Evolutionary conservation across 1,140 invertebrate genomes (phyloP).

Genomic region (Lepidotrigona ventralis): DNA sequence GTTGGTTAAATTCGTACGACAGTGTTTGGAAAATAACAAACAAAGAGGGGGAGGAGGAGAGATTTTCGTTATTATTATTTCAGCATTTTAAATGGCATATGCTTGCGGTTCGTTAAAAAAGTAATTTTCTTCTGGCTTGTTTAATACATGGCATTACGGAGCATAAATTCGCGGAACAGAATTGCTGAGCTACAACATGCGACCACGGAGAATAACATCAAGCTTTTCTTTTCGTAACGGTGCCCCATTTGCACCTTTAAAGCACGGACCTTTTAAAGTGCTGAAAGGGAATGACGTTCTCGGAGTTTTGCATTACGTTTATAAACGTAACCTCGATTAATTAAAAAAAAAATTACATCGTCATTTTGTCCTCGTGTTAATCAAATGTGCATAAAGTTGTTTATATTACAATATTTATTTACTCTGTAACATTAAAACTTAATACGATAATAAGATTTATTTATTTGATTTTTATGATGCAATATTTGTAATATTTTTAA

Average conservation of each 20-base stretch:
- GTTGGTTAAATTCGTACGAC: not conserved
- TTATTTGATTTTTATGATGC: too few relatives aligned
- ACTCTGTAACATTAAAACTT: too few relatives aligned
- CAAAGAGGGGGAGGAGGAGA: not conserved
- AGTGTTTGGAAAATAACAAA: not conserved
- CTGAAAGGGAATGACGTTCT: not conserved
- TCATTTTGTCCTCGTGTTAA: not conserved
- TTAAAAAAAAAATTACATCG: not conserved
- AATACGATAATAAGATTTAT: too few relatives aligned
- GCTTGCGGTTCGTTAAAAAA: slow-evolving; percentile 3
- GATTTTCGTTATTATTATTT: not conserved
- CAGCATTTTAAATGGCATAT: not conserved
- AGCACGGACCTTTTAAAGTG: not conserved
- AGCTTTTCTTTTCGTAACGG: not conserved
- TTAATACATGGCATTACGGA: slow-evolving; percentile 3
- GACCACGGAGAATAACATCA: not conserved
- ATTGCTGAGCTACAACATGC: not conserved
- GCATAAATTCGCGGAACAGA: not conserved
- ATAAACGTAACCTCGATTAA: not conserved
- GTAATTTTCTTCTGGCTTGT: not conserved
- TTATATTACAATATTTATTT: too few relatives aligned
- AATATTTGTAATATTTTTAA: too few relatives aligned
- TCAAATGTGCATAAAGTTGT: not conserved
- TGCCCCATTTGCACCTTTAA: not conserved
- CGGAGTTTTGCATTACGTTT: not conserved